Percentiles rank a stretch among this genome's conserved stretches.
Evolutionary conservation across 1,140 invertebrate genomes (phyloP).

Genomic region (Monomorium pharaonis): DNA sequence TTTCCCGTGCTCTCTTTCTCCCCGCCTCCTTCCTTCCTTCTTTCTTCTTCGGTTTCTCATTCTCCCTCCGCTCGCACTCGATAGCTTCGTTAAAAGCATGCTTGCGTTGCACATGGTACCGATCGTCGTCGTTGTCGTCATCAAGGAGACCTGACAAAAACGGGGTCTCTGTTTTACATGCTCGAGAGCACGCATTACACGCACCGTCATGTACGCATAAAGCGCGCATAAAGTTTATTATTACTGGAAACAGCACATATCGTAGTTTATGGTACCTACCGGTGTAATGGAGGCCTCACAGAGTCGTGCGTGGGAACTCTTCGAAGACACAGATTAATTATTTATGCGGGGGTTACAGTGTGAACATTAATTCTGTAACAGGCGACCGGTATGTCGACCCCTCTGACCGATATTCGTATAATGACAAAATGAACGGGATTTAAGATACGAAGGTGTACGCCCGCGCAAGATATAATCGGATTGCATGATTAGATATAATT

Average conservation of each 20-base stretch:
- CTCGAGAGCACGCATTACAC: slow-evolving; percentile 19
- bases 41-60: slow-evolving; percentile 48
- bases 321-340: slow-evolving; percentile 1
- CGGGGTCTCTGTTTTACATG: slow-evolving; percentile 36
- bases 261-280: neutral
- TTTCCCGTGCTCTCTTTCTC: slow-evolving; percentile 64
- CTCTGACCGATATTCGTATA: neutral
- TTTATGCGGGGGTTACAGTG: neutral
- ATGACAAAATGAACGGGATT: neutral
- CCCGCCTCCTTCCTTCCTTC: slow-evolving; percentile 27
- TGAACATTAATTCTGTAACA: neutral
- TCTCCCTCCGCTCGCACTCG: slow-evolving; percentile 65
- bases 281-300: neutral
- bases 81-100: slow-evolving; percentile 56
- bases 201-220: neutral
- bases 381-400: neutral
- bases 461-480: neutral
- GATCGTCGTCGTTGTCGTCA: slow-evolving; percentile 19
- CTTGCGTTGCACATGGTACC: slow-evolving; percentile 64
- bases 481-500: neutral
- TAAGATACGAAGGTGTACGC: neutral
- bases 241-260: slow-evolving; percentile 24
- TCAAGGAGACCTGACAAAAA: slow-evolving; percentile 65
- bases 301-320: slow-evolving; percentile 3
- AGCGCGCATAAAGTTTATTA: slow-evolving; percentile 48